These are phyloP conservation scores for Leptopterna dolabrata DNA, from an alignment of 2,888 invertebrate species.

Conservation along the genomic window DNA sequence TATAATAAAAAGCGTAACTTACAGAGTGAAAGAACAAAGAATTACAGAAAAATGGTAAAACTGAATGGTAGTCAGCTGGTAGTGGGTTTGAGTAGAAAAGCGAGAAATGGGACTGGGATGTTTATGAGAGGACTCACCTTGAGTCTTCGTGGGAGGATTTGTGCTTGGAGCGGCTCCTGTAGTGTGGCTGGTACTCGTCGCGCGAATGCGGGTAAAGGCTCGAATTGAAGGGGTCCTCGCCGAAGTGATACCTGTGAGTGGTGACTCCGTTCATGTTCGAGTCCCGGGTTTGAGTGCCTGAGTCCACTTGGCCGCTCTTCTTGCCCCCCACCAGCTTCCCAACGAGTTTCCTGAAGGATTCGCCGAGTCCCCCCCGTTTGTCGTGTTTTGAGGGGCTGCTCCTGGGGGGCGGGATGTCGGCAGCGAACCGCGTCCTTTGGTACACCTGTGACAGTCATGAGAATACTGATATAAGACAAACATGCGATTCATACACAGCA, in stretches of 20 bases:
- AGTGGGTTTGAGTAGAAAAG: neutral
- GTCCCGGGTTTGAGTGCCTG: constrained; percentile 64
- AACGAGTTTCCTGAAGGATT: constrained; percentile 84
- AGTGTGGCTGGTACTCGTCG: constrained; percentile 78
- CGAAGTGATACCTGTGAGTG: constrained; percentile 84
- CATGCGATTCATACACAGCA: neutral
- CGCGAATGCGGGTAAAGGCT: constrained; percentile 77
- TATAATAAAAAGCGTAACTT: constrained; percentile 13
- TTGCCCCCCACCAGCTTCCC: constrained; percentile 77
- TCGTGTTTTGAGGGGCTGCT: constrained; percentile 27
- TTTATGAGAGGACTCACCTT: constrained; percentile 30
- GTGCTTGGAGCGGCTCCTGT: constrained; percentile 46
- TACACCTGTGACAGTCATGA: constrained; percentile 69
- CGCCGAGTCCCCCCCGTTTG: constrained; percentile 71
- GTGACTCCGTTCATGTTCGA: constrained; percentile 66
- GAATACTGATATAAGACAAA: too few relatives aligned
- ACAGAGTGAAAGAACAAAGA: constrained; percentile 4
- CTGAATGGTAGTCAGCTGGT: neutral
- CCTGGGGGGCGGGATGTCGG: constrained; percentile 68
- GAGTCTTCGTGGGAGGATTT: constrained; percentile 45
- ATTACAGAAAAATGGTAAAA: constrained; percentile 21
- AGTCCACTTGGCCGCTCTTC: constrained; percentile 52
- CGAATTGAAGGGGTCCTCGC: constrained; percentile 86
- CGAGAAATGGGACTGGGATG: neutral
- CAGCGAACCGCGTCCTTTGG: constrained; percentile 79